phyloP scores from a whole-genome alignment of 2,113 vertebrate genomes.

The Hoplias malabaricus region DNA sequence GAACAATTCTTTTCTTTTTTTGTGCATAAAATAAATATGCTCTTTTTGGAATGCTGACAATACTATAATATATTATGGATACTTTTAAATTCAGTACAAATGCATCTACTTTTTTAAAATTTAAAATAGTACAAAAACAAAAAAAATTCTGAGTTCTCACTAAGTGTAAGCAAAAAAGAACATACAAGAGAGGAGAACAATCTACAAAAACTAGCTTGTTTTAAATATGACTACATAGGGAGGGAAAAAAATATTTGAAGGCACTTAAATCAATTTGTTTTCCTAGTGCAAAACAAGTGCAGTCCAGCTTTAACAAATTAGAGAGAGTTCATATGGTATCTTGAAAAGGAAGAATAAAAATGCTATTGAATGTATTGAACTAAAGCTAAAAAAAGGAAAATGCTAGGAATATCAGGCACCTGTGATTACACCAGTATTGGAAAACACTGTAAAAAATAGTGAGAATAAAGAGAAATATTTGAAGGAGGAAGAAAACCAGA shows the following conservation, averaged over 20 bases:
- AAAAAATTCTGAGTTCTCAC: conserved; percentile 35
- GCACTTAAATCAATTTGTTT: conserved; percentile 57
- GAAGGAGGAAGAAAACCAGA: conserved; percentile 15
- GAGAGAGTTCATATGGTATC: conserved; percentile 14
- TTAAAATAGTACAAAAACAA: conserved; percentile 34
- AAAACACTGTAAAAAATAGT: background rate
- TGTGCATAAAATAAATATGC: conserved; percentile 78
- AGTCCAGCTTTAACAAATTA: conserved; percentile 45
- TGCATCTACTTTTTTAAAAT: conserved; percentile 52
- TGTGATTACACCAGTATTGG: conserved; percentile 34
- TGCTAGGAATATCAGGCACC: conserved; percentile 31
- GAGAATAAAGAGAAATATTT: conserved; percentile 22
- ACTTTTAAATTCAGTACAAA: conserved; percentile 70
- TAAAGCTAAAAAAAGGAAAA: background rate
- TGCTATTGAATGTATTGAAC: conserved; percentile 5
- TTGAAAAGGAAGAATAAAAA: conserved; percentile 15
- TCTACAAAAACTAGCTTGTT: conserved; percentile 22
- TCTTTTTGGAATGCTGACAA: conserved; percentile 69
- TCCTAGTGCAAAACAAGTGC: conserved; percentile 52
- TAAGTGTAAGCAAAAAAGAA: conserved; percentile 29
- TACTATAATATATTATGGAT: conserved; percentile 72
- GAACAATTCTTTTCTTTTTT: conserved; percentile 47
- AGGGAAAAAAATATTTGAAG: conserved; percentile 43
- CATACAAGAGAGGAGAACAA: background rate
- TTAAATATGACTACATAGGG: conserved; percentile 41